phyloP scores from a whole-genome alignment of 2,888 invertebrate genomes.

The Thumatha senex region DNA sequence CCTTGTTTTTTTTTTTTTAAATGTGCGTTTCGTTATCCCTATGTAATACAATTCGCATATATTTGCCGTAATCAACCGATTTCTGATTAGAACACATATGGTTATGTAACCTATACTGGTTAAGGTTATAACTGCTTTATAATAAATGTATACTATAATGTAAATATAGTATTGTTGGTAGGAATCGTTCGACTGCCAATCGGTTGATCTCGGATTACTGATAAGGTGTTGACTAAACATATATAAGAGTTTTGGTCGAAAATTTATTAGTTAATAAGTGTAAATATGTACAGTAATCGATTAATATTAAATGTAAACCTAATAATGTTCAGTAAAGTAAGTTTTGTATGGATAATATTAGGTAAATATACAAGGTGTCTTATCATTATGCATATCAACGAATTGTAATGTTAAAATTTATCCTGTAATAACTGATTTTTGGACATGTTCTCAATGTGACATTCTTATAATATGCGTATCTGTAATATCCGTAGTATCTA shows the following conservation, averaged over 20 bases:
- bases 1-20: slow-evolving; percentile 11
- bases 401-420: slow-evolving; percentile 64
- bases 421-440: slow-evolving; percentile 39
- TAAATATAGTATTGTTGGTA: not conserved
- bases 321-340: slow-evolving; percentile 45
- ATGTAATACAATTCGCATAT: not conserved
- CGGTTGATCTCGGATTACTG: not conserved
- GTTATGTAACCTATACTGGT: not conserved
- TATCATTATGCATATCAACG: slow-evolving; percentile 83
- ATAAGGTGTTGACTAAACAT: not conserved
- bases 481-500: slow-evolving; percentile 26
- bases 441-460: slow-evolving; percentile 37
- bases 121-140: not conserved
- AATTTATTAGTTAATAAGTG: slow-evolving; percentile 41
- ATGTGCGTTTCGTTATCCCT: slow-evolving; percentile 9
- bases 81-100: no score
- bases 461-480: slow-evolving; percentile 23
- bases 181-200: not conserved
- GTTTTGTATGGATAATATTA: slow-evolving; percentile 70
- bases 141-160: not conserved
- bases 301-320: slow-evolving; percentile 46
- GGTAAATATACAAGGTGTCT: slow-evolving; percentile 80
- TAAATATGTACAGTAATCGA: slow-evolving; percentile 72
- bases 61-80: not conserved
- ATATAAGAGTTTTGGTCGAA: slow-evolving; percentile 28